These are phyloP conservation scores for Watsonalla binaria DNA, from an alignment of 2,888 invertebrate species.

Conservation along the genomic window DNA sequence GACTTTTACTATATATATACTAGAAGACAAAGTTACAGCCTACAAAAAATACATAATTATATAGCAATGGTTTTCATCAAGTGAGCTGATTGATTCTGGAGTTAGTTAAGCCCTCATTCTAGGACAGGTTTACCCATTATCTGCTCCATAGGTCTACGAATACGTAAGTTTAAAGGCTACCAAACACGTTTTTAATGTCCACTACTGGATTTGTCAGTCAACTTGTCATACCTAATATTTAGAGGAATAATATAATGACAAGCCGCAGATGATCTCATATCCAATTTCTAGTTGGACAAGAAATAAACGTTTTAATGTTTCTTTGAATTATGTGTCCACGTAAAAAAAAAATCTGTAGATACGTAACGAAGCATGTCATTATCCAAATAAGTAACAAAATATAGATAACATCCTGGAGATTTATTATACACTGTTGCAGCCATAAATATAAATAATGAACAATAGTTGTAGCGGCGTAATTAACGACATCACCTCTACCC, in stretches of 20 bases:
- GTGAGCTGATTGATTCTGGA: too few relatives aligned
- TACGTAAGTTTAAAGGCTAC: conserved; percentile 10
- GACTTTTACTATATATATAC: too few relatives aligned
- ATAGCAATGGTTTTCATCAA: too few relatives aligned
- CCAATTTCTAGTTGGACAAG: conserved; percentile 21
- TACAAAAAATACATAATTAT: too few relatives aligned
- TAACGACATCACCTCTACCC: conserved; percentile 57
- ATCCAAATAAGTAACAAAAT: neutral
- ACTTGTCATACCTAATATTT: neutral
- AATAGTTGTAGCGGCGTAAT: conserved; percentile 45
- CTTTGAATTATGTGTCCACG: neutral
- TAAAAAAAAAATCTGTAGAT: neutral
- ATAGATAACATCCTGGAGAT: conserved; percentile 4
- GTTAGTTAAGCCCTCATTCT: too few relatives aligned
- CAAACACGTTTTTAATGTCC: neutral
- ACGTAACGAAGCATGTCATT: neutral
- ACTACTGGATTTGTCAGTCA: neutral
- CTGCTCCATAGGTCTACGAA: conserved; percentile 7
- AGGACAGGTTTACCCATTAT: too few relatives aligned
- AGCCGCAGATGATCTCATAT: conserved; percentile 23
- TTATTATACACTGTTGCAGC: conserved; percentile 9
- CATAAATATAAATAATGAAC: conserved; percentile 36
- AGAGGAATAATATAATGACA: neutral
- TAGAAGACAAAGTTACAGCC: too few relatives aligned
- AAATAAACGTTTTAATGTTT: neutral